Base-by-base conservation (phyloP, 2,888 invertebrate genomes). In the Euproctis similis region DNA sequence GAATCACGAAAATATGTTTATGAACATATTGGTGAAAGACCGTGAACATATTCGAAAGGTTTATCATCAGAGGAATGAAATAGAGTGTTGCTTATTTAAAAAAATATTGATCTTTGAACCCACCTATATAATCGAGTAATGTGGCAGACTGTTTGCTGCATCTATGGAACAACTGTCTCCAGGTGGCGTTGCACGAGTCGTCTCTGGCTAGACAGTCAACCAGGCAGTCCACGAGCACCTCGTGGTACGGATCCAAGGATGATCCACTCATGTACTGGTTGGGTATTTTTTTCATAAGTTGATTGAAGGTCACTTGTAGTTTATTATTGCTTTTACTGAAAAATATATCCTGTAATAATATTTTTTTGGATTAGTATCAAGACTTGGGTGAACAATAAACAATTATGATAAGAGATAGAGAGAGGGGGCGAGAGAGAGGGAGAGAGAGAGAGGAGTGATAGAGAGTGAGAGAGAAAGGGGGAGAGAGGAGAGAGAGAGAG, bases 141-240 rank as follows among this genome's bases (percentile, higher is more conserved):
- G 89, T 77, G 19, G 89, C 89, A 10, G 92, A 90, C 52, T 90
- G 88, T 34, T 86, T 82, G 11, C 89, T 80, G 53, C 91, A 87
- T 55, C 89, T 90, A 14, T 86, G 71, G 68, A 92, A 91, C 26
- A 89, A 65, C 47, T 90, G 89, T 49, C 86, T 85, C 93, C 92
- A 93, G 0, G 86, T 84, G 24, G 85, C 85, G 46, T 90, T 89
- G 49, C 89, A 89, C 1, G 87, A 87, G 37, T 87, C 85, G 43
- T 93, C 92, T 27, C 75, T 73, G 12, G 64, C 64, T 20, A 93
- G 71, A 55, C 91, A 90, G 36, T 86, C 85, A 4, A 88, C 69
- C 23, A 92, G 63, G 41, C 87, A 85, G 26, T 87, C 85, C 24
- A 88, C 77, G 34, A 92, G 71, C 57, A 91, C 89, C 26, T 80